Percentiles rank a stretch among this genome's conserved stretches.
phyloP scores from a whole-genome alignment of 2,888 invertebrate species.

The Euphydryas editha region DNA sequence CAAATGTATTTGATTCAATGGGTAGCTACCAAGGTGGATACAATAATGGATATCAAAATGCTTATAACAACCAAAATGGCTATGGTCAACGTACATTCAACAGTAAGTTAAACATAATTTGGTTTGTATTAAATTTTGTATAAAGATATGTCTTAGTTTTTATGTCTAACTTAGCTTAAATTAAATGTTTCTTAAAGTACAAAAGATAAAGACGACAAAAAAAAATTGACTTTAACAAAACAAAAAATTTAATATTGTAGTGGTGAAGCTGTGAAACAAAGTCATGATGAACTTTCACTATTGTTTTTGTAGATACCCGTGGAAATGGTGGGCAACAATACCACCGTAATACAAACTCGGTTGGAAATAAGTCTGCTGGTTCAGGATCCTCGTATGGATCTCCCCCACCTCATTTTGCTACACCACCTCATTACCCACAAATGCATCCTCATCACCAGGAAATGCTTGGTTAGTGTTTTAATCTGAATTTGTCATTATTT shows the following conservation, averaged over 20 bases:
- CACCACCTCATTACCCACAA: conserved; percentile 74
- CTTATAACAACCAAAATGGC: conserved; percentile 75
- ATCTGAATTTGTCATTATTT: not conserved
- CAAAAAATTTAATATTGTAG: too few species aligned
- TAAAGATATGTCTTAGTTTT: not conserved
- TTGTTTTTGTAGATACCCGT: conserved; percentile 57
- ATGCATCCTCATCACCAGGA: conserved; percentile 82
- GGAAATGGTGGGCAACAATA: conserved; percentile 70
- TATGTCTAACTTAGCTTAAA: too few species aligned
- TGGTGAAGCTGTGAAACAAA: not conserved
- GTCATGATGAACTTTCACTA: not conserved
- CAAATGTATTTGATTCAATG: conserved; percentile 82
- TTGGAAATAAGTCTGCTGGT: conserved; percentile 68
- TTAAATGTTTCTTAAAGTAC: too few species aligned
- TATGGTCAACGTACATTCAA: conserved; percentile 77
- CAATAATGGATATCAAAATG: conserved; percentile 79
- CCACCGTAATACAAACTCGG: conserved; percentile 64
- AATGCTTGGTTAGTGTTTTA: conserved; percentile 67
- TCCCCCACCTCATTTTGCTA: conserved; percentile 78
- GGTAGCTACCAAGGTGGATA: conserved; percentile 83
- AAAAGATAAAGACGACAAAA: too few species aligned
- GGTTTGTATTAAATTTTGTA: conserved; percentile 7
- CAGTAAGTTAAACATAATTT: conserved; percentile 56
- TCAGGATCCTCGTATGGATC: conserved; percentile 78
- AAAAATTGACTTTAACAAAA: too few species aligned